These are phyloP conservation scores for Psittacula echo DNA, from an alignment of 2,797 vertebrate genomes.

Conservation along the genomic window DNA sequence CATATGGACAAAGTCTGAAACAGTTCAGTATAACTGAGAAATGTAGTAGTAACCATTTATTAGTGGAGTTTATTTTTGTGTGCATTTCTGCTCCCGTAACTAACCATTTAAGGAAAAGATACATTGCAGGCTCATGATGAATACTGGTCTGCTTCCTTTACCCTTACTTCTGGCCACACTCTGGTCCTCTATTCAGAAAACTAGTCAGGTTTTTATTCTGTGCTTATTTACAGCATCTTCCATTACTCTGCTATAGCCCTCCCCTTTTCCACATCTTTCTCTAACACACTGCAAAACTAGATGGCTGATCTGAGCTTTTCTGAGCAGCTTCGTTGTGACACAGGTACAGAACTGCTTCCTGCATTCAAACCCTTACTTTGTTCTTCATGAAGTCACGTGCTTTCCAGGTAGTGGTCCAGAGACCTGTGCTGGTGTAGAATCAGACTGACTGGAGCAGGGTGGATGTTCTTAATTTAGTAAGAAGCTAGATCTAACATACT, in stretches of 20 bases:
- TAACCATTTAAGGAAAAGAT: background rate
- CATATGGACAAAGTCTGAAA: background rate
- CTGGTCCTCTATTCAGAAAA: background rate
- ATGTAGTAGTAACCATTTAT: background rate
- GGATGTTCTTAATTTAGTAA: background rate
- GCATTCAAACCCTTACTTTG: fast-evolving
- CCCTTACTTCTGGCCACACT: background rate
- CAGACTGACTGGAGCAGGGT: background rate
- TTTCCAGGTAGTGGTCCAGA: background rate
- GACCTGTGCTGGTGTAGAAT: background rate
- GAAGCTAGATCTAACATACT: background rate
- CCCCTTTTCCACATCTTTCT: background rate
- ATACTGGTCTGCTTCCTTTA: background rate
- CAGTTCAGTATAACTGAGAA: background rate
- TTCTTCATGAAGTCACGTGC: fast-evolving
- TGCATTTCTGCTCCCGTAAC: background rate
- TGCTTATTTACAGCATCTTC: background rate
- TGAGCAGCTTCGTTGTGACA: background rate
- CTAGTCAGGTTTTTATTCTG: background rate
- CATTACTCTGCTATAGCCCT: background rate
- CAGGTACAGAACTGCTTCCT: background rate
- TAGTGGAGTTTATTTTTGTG: background rate
- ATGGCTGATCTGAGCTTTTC: background rate
- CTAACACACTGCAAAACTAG: background rate
- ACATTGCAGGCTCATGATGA: background rate